phyloP scores from a whole-genome alignment of 2,797 vertebrate species.

The Poecile montanus region DNA sequence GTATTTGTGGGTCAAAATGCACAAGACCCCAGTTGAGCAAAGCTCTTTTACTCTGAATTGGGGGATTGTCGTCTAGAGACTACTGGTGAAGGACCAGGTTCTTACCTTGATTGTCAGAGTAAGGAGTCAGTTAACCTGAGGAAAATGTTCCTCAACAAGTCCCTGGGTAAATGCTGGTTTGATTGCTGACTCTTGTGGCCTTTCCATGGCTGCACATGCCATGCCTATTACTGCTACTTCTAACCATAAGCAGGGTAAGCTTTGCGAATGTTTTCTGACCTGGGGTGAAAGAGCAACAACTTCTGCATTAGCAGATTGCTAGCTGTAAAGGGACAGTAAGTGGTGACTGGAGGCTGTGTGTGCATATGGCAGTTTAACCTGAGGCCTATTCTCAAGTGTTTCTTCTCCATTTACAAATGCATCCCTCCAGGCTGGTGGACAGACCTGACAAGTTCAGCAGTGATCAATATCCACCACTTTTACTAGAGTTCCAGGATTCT shows the following conservation, averaged over 20 bases:
- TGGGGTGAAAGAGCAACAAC: neutral
- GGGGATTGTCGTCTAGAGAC: neutral
- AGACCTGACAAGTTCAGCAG: neutral
- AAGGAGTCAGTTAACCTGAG: neutral
- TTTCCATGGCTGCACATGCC: slow-evolving; percentile 35
- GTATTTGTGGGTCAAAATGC: slow-evolving; percentile 12
- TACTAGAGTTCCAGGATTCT: neutral
- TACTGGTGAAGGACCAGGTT: neutral
- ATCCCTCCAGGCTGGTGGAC: neutral
- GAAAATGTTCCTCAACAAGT: neutral
- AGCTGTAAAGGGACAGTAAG: neutral
- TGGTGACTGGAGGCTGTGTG: neutral
- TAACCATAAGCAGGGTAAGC: neutral
- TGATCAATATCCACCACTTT: neutral
- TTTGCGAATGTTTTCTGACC: neutral
- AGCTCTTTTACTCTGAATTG: neutral
- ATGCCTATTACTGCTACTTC: neutral
- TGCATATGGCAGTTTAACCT: slow-evolving; percentile 2
- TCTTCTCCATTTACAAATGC: neutral
- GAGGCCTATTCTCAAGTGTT: neutral
- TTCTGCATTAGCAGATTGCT: neutral
- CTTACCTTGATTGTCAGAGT: neutral
- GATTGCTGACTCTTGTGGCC: slow-evolving; percentile 15
- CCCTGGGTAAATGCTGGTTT: neutral
- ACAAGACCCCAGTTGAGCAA: neutral